Percentiles rank a stretch among this genome's conserved stretches.
Evolutionary conservation across 2,113 vertebrate genomes (phyloP).

Genomic region (Diphyllodes magnificus): DNA sequence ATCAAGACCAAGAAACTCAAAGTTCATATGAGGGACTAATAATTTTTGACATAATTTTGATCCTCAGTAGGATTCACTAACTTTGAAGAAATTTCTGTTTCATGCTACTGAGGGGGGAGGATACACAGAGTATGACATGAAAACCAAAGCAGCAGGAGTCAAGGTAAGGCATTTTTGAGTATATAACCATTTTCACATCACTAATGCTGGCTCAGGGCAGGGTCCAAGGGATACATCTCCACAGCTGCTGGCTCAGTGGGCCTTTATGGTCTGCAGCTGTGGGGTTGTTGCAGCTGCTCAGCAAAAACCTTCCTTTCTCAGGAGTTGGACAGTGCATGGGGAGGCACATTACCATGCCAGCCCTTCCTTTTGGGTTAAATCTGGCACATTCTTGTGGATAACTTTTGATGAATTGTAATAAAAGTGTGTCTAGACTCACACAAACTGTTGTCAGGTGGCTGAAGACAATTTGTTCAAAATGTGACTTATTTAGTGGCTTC

Average conservation of each 20-base stretch:
- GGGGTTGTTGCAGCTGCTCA: not conserved
- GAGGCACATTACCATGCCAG: not conserved
- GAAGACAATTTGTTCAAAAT: not conserved
- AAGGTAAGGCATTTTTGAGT: not conserved
- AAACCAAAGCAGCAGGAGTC: not conserved
- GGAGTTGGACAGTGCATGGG: constrained; percentile 5
- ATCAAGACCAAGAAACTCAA: not conserved
- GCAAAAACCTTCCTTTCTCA: constrained; percentile 39
- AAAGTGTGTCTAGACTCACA: not conserved
- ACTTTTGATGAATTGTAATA: not conserved
- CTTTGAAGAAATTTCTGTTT: not conserved
- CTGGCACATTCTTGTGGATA: not conserved
- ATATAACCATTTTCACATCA: constrained; percentile 4
- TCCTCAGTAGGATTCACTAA: not conserved
- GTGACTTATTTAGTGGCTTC: not conserved
- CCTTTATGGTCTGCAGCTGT: constrained; percentile 46
- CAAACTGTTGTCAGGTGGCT: not conserved
- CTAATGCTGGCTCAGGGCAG: constrained; percentile 37
- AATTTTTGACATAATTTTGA: not conserved
- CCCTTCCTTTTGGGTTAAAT: not conserved
- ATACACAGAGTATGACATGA: not conserved
- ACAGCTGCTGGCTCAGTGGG: constrained; percentile 45
- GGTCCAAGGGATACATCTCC: not conserved
- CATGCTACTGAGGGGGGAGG: not conserved
- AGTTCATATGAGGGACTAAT: not conserved